These are phyloP conservation scores for Paratilapia polleni DNA, from an alignment of 2,113 vertebrate species.

Conservation along the genomic window DNA sequence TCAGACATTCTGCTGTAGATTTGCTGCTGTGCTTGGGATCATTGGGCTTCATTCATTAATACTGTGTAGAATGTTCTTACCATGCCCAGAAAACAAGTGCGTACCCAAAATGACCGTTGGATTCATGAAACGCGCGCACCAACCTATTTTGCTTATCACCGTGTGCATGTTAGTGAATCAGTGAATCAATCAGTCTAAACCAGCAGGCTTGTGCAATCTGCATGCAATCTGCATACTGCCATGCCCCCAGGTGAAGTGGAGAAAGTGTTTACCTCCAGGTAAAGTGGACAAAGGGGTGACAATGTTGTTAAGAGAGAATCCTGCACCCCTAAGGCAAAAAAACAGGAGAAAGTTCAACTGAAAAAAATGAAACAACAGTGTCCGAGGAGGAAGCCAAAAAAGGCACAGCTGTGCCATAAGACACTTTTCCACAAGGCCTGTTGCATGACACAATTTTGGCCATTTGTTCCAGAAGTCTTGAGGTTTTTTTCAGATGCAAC, in stretches of 20 bases:
- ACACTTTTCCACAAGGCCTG: no score
- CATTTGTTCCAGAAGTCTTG: background rate
- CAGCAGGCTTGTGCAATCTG: accelerated
- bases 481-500: no score
- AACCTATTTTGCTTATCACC: background rate
- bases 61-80: background rate
- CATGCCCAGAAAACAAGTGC: background rate
- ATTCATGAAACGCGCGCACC: accelerated
- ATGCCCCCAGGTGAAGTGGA: no score
- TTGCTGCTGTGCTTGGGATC: no score
- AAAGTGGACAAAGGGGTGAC: background rate
- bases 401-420: background rate
- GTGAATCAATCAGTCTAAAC: no score
- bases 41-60: background rate
- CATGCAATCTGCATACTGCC: no score
- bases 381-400: background rate
- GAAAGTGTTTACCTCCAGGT: background rate
- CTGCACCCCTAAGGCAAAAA: background rate
- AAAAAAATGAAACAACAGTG: background rate
- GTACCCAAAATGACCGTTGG: background rate
- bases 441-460: background rate
- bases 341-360: background rate
- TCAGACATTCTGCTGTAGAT: no score
- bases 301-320: background rate
- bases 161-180: background rate